Evolutionary conservation across 2,797 vertebrate genomes (phyloP).

Genomic region (Enteromius argenteus): DNA sequence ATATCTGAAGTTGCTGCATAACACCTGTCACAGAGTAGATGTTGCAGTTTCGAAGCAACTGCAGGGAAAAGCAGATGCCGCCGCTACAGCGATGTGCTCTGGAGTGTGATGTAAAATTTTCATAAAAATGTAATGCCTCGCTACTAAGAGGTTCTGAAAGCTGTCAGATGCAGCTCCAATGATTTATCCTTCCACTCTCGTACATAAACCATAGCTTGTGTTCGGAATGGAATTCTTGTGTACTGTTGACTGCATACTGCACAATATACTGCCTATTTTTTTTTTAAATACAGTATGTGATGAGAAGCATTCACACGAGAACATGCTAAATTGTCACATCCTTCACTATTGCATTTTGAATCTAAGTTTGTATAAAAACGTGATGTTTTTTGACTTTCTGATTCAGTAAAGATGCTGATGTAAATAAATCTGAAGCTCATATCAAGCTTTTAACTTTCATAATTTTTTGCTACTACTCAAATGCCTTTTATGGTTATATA

Average conservation of each 20-base stretch:
- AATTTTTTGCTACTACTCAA: neutral
- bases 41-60: neutral
- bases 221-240: neutral
- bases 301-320: too few species aligned
- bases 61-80: slow-evolving; percentile 11
- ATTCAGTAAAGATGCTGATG: neutral
- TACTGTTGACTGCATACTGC: neutral
- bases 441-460: neutral
- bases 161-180: slow-evolving; percentile 29
- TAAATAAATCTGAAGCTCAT: neutral
- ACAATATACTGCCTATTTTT: neutral
- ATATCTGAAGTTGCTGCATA: slow-evolving; percentile 14
- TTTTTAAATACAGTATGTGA: neutral
- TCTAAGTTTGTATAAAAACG: neutral
- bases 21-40: slow-evolving; percentile 32
- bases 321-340: neutral
- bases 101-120: slow-evolving; percentile 26
- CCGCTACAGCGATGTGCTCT: neutral
- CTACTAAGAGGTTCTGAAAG: slow-evolving; percentile 34
- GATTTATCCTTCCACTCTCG: slow-evolving; percentile 11
- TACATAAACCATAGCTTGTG: slow-evolving; percentile 37
- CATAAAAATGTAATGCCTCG: slow-evolving; percentile 12
- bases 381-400: neutral
- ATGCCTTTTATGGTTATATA: neutral
- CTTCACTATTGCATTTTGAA: neutral